A percentile compares a stretch with the other conserved stretches of the same genome.
These are phyloP conservation scores for Gambusia holbrooki DNA, from an alignment of 2,113 vertebrate species.

Conservation along the genomic window DNA sequence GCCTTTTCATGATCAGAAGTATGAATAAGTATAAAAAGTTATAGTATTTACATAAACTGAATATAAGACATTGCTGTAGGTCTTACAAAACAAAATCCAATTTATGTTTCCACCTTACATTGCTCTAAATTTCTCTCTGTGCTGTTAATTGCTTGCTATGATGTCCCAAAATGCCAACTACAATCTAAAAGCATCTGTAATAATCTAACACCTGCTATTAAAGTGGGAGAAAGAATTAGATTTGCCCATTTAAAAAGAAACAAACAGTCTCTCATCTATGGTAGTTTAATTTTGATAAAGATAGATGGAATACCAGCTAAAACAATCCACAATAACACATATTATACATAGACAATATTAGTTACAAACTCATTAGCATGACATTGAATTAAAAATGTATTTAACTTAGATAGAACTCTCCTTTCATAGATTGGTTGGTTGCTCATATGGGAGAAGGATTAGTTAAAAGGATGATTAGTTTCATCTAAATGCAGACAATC, in stretches of 20 bases:
- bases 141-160: no score
- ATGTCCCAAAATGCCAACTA: neutral
- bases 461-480: neutral
- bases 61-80: neutral
- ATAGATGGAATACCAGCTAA: neutral
- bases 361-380: no score
- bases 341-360: no score
- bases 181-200: neutral
- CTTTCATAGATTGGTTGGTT: no score
- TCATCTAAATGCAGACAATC: neutral
- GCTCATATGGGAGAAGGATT: neutral
- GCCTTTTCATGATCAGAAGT: no score
- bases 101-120: neutral
- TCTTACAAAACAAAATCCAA: neutral
- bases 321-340: neutral
- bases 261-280: neutral
- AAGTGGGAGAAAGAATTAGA: neutral
- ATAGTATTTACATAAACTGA: neutral
- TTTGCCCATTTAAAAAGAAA: neutral
- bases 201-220: neutral
- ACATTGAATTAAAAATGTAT: no score
- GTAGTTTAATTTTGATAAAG: neutral
- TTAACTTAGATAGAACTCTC: no score
- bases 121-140: no score
- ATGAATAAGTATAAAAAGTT: no score